These are phyloP conservation scores for Masticophis lateralis DNA, from an alignment of 2,797 vertebrate genomes.

Conservation along the genomic window DNA sequence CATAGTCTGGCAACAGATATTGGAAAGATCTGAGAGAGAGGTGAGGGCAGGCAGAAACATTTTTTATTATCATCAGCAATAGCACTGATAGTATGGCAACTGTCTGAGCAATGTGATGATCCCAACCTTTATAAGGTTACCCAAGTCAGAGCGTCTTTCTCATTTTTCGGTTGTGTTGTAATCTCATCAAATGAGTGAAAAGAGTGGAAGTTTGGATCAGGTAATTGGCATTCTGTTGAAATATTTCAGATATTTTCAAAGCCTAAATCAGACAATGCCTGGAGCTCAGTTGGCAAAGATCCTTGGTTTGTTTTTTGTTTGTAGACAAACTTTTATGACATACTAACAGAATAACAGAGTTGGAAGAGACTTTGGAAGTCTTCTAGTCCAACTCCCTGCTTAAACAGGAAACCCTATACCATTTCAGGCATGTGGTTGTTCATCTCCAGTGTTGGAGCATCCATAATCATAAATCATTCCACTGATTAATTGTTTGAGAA, in stretches of 20 bases:
- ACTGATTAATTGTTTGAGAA: background rate
- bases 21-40: background rate
- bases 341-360: background rate
- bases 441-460: background rate
- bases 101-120: conserved; percentile 1
- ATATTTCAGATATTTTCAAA: conserved; percentile 23
- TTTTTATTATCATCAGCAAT: conserved; percentile 34
- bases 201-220: conserved; percentile 13
- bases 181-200: background rate
- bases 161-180: background rate
- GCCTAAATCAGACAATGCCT: conserved; percentile 18
- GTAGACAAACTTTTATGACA: conserved; percentile 2
- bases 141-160: background rate
- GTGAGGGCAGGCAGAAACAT: background rate
- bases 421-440: background rate
- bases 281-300: conserved; percentile 19
- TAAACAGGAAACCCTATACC: background rate
- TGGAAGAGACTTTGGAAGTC: background rate
- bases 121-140: background rate
- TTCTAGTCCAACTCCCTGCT: background rate
- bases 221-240: conserved; percentile 10
- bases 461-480: background rate
- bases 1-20: accelerated
- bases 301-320: conserved; percentile 13
- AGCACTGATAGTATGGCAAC: conserved; percentile 13